These are phyloP conservation scores for Drosophila suzukii DNA, from an alignment of 1,140 invertebrate genomes.

Conservation along the genomic window DNA sequence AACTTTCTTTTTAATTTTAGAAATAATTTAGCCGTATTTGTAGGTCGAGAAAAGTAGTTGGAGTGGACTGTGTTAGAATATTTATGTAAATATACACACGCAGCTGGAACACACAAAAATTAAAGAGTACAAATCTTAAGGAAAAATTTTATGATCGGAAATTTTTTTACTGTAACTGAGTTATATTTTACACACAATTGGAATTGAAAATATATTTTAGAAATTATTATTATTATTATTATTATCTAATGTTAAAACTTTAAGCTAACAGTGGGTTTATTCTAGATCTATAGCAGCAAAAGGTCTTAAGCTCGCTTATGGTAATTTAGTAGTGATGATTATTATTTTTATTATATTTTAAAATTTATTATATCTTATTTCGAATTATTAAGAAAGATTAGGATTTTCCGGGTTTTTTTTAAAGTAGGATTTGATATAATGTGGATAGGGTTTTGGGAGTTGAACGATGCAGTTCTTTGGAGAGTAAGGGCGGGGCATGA, in stretches of 20 bases:
- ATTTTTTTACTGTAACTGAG: too few relatives aligned
- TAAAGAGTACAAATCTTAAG: too few relatives aligned
- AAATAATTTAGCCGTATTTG: too few relatives aligned
- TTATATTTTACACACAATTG: too few relatives aligned
- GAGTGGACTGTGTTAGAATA: too few relatives aligned
- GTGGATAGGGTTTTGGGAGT: not conserved
- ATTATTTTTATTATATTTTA: constrained; percentile 1
- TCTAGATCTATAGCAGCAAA: not conserved
- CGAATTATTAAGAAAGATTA: not conserved
- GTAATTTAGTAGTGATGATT: not conserved
- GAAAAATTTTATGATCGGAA: too few relatives aligned
- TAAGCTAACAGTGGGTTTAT: not conserved
- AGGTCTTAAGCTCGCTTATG: not conserved
- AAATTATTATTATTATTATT: too few relatives aligned
- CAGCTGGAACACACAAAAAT: too few relatives aligned
- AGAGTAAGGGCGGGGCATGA: not conserved
- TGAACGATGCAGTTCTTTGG: not conserved
- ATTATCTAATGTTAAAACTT: not conserved
- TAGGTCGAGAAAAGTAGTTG: too few relatives aligned
- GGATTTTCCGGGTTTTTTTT: not conserved
- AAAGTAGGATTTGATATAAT: not conserved
- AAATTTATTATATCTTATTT: not conserved
- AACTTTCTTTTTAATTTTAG: too few relatives aligned
- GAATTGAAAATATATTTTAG: too few relatives aligned
- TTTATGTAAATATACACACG: too few relatives aligned